Evolutionary conservation across 1,140 invertebrate species (phyloP).

Genomic region (Drosophila mauritiana): DNA sequence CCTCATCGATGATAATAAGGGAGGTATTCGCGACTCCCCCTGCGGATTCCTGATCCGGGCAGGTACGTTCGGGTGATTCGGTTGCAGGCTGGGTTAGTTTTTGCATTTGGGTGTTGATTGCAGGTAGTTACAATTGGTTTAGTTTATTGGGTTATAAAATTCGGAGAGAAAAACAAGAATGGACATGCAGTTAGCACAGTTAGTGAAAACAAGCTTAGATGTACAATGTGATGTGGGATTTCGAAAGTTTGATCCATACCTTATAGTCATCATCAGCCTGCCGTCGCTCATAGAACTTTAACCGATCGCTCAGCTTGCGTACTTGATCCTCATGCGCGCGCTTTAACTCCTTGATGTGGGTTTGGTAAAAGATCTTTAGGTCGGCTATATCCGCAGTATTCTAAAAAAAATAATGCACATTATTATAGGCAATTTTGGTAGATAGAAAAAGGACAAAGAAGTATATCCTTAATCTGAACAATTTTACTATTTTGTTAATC

Average conservation of each 20-base stretch:
- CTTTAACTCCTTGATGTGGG: constrained; percentile 73
- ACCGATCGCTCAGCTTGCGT: constrained; percentile 61
- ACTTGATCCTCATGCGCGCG: constrained; percentile 64
- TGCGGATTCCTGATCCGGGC: constrained; percentile 14
- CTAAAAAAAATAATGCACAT: constrained; percentile 14
- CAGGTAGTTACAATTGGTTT: constrained; percentile 67
- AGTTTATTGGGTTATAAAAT: constrained; percentile 65
- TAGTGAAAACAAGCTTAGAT: constrained; percentile 36
- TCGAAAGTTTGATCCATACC: constrained; percentile 41
- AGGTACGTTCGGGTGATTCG: constrained; percentile 57
- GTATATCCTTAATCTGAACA: no score
- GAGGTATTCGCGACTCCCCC: constrained; percentile 53
- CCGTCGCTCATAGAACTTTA: constrained; percentile 70
- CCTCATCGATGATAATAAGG: constrained; percentile 80
- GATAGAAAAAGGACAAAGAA: no score
- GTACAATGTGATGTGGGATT: not conserved
- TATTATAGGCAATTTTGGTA: not conserved
- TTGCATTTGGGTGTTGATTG: constrained; percentile 19
- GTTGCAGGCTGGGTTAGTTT: constrained; percentile 55
- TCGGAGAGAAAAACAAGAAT: constrained; percentile 51
- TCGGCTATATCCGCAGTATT: constrained; percentile 60
- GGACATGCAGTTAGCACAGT: constrained; percentile 65
- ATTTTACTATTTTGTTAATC: no score
- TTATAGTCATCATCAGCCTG: constrained; percentile 79
- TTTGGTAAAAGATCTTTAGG: constrained; percentile 73